Evolutionary conservation across 2,888 invertebrate species (phyloP).

Genomic region (Aphrophora alni): DNA sequence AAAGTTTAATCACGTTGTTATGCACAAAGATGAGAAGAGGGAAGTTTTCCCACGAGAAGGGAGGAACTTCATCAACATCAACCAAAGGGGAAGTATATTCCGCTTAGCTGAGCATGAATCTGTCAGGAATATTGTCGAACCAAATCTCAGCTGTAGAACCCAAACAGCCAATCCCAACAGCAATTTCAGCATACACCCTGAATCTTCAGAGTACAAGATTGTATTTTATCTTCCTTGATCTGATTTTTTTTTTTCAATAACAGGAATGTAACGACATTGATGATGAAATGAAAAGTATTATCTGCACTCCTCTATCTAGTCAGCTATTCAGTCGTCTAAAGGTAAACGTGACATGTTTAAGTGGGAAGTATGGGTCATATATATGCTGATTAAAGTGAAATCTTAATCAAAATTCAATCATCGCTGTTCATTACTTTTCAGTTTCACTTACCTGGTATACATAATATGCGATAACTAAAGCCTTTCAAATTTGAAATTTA

Average conservation of each 20-base stretch:
- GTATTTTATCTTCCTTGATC: not conserved
- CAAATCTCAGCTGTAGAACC: not conserved
- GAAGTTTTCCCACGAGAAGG: slow-evolving; percentile 6
- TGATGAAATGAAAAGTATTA: too few species aligned
- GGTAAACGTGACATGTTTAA: too few species aligned
- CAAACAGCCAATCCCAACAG: not conserved
- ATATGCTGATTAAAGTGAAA: too few species aligned
- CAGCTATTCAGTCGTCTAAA: too few species aligned
- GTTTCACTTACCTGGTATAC: too few species aligned
- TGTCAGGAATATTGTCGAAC: slow-evolving; percentile 2
- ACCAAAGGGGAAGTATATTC: not conserved
- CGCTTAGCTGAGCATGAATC: not conserved
- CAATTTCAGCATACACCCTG: not conserved
- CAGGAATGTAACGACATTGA: not conserved
- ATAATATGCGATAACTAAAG: too few species aligned
- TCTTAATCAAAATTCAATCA: too few species aligned
- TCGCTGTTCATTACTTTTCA: too few species aligned
- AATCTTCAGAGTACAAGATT: not conserved
- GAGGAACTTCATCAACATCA: not conserved
- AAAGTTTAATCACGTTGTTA: not conserved
- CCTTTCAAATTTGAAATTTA: too few species aligned
- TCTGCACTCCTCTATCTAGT: too few species aligned
- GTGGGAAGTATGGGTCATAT: too few species aligned
- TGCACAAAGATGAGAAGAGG: not conserved
- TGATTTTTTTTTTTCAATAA: not conserved